Evolutionary conservation across 2,113 vertebrate genomes (phyloP), one percentile per base, ranked within the genome.

Genomic region (Campylomormyrus numenius): DNA sequence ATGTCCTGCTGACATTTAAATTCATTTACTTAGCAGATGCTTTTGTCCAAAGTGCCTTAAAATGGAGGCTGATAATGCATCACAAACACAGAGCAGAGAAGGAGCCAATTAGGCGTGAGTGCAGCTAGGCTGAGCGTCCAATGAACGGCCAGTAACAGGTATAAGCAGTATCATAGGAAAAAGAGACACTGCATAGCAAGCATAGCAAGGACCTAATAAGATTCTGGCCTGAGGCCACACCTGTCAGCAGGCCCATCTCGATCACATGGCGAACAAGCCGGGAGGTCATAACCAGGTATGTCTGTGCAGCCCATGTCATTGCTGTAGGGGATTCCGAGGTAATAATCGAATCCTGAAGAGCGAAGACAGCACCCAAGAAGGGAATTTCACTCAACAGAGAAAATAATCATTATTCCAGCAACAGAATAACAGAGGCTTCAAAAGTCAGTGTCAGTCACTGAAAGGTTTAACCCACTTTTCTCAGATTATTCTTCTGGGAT

Each of bases 231-330:
- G 88, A 19, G 35, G 31, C 15, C 91, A 90, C 48, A 94, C 93
- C 92, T 90, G 52, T 87, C 1, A 0, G 90, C n/a, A 0, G 56
- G 0, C 0, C 88, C 1, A 1, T 86, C 91, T 49, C 0, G 89
- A 0, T 95, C 93, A 93, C 98, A 99, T 0, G 97, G 94, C 0
- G 92, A 94, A 87, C 98, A 98, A 31, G 93, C 95, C 0, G 98
- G 98, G 39, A 95, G 46, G 93, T 99, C 93, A 90, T 96, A 98
- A 39, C 98, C 97, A 0, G 98, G 97, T 24, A 3, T 91, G 77
- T 99, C 98, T 0, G 97, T 98, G 89, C 98, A 99, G 93, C 98
- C 98, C 98, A 99, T 99, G 89, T 99, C 98, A 0, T 99, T 97
- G 92, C 98, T 99, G 91, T 98, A 99, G 0, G 98, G 98, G 88